Evolutionary conservation across 2,888 invertebrate genomes (phyloP).

Genomic region (Uloborus plumipes): DNA sequence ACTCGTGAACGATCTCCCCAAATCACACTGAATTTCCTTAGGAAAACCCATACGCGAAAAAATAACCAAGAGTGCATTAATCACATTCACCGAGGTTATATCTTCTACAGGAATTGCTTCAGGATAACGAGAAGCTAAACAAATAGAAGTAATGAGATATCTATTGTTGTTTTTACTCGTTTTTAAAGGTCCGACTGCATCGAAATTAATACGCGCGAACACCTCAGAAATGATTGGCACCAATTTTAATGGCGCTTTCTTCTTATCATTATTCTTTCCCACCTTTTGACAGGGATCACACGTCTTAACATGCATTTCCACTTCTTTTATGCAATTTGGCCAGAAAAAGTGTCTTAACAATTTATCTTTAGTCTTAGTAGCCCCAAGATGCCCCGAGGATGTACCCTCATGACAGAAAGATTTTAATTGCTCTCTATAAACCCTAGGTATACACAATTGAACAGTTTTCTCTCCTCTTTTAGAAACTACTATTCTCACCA

Average conservation of each 20-base stretch:
- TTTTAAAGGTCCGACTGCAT: slow-evolving; percentile 8
- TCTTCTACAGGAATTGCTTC: background rate
- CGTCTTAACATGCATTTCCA: slow-evolving; percentile 3
- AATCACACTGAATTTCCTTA: slow-evolving; percentile 7
- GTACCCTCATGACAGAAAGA: slow-evolving; percentile 9
- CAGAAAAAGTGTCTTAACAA: slow-evolving; percentile 10
- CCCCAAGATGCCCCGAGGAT: slow-evolving; percentile 15
- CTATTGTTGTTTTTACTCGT: background rate
- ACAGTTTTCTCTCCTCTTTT: background rate
- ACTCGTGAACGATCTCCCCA: slow-evolving; percentile 18
- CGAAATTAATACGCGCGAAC: slow-evolving; percentile 17
- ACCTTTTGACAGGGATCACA: slow-evolving; percentile 21
- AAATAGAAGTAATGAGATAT: background rate
- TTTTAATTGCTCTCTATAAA: background rate
- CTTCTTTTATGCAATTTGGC: slow-evolving; percentile 17
- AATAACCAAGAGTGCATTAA: background rate
- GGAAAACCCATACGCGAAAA: slow-evolving; percentile 7
- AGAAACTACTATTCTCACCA: background rate
- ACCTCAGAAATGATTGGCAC: slow-evolving; percentile 26
- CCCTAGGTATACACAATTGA: background rate
- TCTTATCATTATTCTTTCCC: slow-evolving; percentile 16
- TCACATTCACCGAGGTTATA: background rate
- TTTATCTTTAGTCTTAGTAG: slow-evolving; percentile 21
- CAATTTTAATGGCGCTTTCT: slow-evolving; percentile 15
- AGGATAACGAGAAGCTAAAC: background rate